Percentiles rank a stretch among this genome's conserved stretches.
Conservation (phyloP, 53 echinoderm and acorn worm species). For the Pentamera pediparva region DNA sequence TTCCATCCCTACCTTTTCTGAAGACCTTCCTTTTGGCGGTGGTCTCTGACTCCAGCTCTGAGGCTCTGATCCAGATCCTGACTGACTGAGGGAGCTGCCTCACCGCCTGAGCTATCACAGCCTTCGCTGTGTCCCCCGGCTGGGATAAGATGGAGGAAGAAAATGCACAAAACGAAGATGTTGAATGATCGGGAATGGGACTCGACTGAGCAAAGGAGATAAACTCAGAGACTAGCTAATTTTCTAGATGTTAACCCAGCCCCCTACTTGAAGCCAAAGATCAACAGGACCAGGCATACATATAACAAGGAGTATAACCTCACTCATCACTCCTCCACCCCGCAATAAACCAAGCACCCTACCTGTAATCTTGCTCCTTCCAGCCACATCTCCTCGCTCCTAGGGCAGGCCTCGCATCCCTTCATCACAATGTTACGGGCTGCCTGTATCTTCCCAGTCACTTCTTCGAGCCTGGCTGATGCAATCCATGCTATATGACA, state of each 20-base stretch:
- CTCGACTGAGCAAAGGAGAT: too few species aligned
- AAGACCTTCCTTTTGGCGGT: constrained; percentile 74
- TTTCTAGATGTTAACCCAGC: too few species aligned
- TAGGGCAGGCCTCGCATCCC: constrained; percentile 82
- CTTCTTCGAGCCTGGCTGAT: constrained; percentile 93
- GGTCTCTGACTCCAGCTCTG: constrained; percentile 72
- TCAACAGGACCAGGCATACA: too few species aligned
- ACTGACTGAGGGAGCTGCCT: constrained; percentile 90
- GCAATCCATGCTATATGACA: constrained; percentile 78
- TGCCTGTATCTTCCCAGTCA: constrained; percentile 93
- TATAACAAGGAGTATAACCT: too few species aligned
- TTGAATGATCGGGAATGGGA: too few species aligned
- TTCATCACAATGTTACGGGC: constrained; percentile 96
- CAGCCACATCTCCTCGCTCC: constrained; percentile 95
- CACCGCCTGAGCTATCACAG: constrained; percentile 92
- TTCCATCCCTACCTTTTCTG: constrained; percentile 82
- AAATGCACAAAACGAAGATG: too few species aligned
- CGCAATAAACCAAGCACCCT: too few species aligned
- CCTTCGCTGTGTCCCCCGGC: constrained; percentile 90
- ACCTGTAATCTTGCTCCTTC: constrained; percentile 96
- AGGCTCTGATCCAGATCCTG: constrained; percentile 87
- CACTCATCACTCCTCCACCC: too few species aligned
- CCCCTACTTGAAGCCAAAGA: too few species aligned
- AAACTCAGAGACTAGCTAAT: too few species aligned
- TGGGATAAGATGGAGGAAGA: too few species aligned